phyloP scores from a whole-genome alignment of 2,888 invertebrate genomes.

The Rhodophaea formosa region DNA sequence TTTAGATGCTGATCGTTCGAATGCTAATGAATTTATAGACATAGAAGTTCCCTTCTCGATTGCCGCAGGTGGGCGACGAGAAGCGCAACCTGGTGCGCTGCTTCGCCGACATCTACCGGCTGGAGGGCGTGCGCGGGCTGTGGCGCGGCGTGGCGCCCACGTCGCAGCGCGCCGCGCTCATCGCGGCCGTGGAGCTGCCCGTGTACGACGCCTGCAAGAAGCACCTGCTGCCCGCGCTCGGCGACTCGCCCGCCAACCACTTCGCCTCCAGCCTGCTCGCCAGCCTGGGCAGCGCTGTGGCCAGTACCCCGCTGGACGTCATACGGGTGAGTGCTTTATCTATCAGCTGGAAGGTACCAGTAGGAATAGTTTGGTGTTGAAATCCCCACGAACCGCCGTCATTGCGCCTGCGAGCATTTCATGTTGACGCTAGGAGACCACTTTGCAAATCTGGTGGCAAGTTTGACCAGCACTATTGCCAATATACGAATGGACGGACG shows the following conservation, averaged over 20 bases:
- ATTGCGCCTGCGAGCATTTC: too few species aligned
- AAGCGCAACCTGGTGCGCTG: slow-evolving; percentile 86
- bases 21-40: too few species aligned
- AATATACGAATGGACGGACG: too few species aligned
- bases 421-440: too few species aligned
- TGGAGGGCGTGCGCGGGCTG: slow-evolving; percentile 92
- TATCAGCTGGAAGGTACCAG: too few species aligned
- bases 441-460: too few species aligned
- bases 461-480: too few species aligned
- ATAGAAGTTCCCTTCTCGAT: not conserved
- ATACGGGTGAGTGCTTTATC: slow-evolving; percentile 84
- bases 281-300: slow-evolving; percentile 94
- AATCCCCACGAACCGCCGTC: too few species aligned
- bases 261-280: slow-evolving; percentile 94
- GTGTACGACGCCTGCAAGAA: slow-evolving; percentile 95
- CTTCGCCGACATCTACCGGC: slow-evolving; percentile 89
- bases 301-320: slow-evolving; percentile 97
- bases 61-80: slow-evolving; percentile 75
- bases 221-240: slow-evolving; percentile 84
- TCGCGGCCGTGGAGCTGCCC: slow-evolving; percentile 96
- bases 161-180: slow-evolving; percentile 94
- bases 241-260: slow-evolving; percentile 92
- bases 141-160: slow-evolving; percentile 97
- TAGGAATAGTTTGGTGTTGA: too few species aligned
- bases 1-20: too few species aligned